A percentile compares a stretch with the other conserved stretches of the same genome.
Evolutionary conservation across 1,140 invertebrate species (phyloP).

Genomic region (Archivesica marissinica): DNA sequence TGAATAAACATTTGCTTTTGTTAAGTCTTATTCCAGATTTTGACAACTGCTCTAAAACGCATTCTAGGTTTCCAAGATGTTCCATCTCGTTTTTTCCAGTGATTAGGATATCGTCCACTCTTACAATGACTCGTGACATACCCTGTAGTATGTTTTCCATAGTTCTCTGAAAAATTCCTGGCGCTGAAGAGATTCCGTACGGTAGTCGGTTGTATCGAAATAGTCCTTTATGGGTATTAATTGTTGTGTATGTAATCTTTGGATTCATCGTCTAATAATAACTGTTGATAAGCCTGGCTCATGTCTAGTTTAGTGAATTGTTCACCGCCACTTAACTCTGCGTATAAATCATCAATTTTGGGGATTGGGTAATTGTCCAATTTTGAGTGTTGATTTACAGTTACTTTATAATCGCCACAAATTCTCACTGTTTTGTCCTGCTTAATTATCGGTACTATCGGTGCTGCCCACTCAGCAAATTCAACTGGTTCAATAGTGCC

Average conservation of each 20-base stretch:
- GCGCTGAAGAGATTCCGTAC: constrained; percentile 84
- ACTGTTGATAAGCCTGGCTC: constrained; percentile 64
- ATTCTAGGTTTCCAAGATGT: constrained; percentile 56
- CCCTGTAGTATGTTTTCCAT: constrained; percentile 82
- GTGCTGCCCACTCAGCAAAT: constrained; percentile 85
- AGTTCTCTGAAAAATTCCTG: constrained; percentile 84
- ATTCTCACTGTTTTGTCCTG: constrained; percentile 13
- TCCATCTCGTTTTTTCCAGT: constrained; percentile 49
- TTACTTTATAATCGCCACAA: constrained; percentile 80
- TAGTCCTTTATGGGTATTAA: constrained; percentile 75
- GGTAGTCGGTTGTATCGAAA: constrained; percentile 68
- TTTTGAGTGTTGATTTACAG: constrained; percentile 76
- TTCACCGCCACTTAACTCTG: constrained; percentile 69
- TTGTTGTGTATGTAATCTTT: constrained; percentile 59
- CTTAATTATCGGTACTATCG: constrained; percentile 80
- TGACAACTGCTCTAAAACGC: constrained; percentile 48
- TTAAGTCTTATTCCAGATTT: constrained; percentile 83
- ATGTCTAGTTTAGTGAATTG: constrained; percentile 80
- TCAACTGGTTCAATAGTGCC: constrained; percentile 14
- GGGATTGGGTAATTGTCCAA: constrained; percentile 52
- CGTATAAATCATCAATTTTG: constrained; percentile 74
- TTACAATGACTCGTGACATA: constrained; percentile 48
- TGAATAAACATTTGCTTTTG: constrained; percentile 79
- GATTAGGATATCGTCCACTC: constrained; percentile 67
- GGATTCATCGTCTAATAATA: constrained; percentile 68